Base-by-base conservation (phyloP, 2,888 invertebrate species). In the Eupsilia transversa region DNA sequence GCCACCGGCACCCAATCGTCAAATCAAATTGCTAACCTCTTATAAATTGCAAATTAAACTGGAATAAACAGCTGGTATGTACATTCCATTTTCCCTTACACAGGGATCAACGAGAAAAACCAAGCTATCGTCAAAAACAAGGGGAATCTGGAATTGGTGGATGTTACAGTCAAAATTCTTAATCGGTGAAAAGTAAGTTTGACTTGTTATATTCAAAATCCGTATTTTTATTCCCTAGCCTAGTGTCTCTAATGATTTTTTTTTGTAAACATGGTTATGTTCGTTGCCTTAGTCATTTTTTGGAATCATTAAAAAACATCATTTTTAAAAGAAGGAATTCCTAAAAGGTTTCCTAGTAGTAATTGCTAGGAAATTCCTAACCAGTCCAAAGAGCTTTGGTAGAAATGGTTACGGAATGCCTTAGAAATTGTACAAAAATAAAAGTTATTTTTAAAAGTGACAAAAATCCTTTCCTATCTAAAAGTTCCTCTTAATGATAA, bases 21-120 rank as follows among this genome's bases (percentile, higher is more conserved):
- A 12, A 38, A 64, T 52, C 68, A 71, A 76, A 79, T 77, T 77
- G 72, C 78, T 68, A 65, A 72, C 72, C 63, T 72, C 59, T 66
- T 70, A 66, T 64, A 54, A 79, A 77, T 72, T 64, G 59, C 77
- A 77, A 72, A 79, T 79, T 77, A 72, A 72, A 67, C 43, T 17
- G 59, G 72, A 79, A 77, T 72, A 79, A 72, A 72, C 64, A 72
- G 30, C 77, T 71, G 78, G 52, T 20, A 17, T n/a, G 6, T 59
- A 77, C 63, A 59, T 67, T 65, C 64, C 46, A 60, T 64, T 79
- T 68, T 68, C 78, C 77, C 59, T 56, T 33, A 65, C 35, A 27
- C 33, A 54, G 14, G 63, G 27, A 68, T 64, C 64, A 63, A 66
- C 59, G 57, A 66, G 57, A 49, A 72, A 65, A 57, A 43, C 57